Evolutionary conservation across 2,113 vertebrate species (phyloP).

Genomic region (Melanocharis versteri): DNA sequence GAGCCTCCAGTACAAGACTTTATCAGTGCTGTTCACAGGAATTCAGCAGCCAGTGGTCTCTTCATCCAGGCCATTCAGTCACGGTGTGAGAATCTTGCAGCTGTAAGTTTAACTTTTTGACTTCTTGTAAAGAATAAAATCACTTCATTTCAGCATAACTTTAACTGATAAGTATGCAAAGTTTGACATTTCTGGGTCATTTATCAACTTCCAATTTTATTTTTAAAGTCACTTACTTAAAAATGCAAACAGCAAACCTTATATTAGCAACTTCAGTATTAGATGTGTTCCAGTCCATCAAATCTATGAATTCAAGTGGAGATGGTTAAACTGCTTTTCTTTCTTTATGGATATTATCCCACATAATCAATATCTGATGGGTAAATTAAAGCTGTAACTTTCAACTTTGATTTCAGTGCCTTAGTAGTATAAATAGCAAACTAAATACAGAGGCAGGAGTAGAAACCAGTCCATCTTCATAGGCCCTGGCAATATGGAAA

Average conservation of each 20-base stretch:
- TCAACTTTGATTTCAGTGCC: neutral
- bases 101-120: conserved; percentile 74
- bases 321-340: neutral
- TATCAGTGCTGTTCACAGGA: conserved; percentile 95
- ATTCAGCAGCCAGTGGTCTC: conserved; percentile 94
- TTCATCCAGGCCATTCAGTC: conserved; percentile 98
- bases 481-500: neutral
- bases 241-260: neutral
- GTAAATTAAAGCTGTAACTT: neutral
- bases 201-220: neutral
- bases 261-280: neutral
- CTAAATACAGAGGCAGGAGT: neutral
- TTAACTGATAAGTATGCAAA: neutral
- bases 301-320: neutral
- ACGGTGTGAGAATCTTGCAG: conserved; percentile 89
- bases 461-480: neutral
- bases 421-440: neutral
- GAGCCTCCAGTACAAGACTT: conserved; percentile 98
- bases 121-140: neutral
- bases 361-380: neutral
- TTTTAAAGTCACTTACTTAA: neutral
- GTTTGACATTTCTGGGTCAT: conserved; percentile 23
- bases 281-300: neutral
- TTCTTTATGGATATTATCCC: neutral
- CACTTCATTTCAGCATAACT: neutral